Evolutionary conservation across 2,888 invertebrate species (phyloP), one percentile per base, ranked within the genome.

Genomic region (Sceliomorpha sp.): DNA sequence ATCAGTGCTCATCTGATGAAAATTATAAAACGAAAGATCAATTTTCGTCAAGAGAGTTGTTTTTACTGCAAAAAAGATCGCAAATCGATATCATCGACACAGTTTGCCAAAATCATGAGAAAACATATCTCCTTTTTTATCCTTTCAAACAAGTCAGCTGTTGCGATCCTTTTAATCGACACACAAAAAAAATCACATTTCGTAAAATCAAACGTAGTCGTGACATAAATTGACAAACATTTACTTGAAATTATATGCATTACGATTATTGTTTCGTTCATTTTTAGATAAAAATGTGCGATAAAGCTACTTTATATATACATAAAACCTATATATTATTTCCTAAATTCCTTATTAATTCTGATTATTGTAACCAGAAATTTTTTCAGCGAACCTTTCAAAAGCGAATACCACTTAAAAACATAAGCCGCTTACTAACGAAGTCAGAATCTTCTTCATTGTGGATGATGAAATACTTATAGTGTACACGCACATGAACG

Each of bases 401-500:
- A 32, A 31, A 31, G 40, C 40, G 5, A 12, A 32, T 15, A 20
- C 24, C 32, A 48, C 36, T 48, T 40, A 47, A 58, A 48, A 40
- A 39, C 34, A 58, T 26, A 39, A 48, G 37, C 34, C 36, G 40
- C 39, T 58, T 48, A 48, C 47, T 40, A 48, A 48, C 39, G 5
- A 9, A 48, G 47, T 12, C 12, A 20, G 34, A 31, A 48, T 29
- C n/a, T n/a, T n/a, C n/a, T n/a, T n/a, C n/a, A n/a, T n/a, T n/a
- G n/a, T 47, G 13, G 20, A 5, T 20, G 37, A 15, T 10, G 13
- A 15, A 10, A 55, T 42, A 12, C 31, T 9, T 39, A 27, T 31
- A 27, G 39, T 37, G 15, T 50, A 32, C 15, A 47, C n/a, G n/a
- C n/a, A n/a, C n/a, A n/a, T n/a, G n/a, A n/a, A n/a, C n/a, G n/a